Percentiles rank a stretch among this genome's conserved stretches.
phyloP scores from a whole-genome alignment of 2,113 vertebrate genomes.

The Rissa tridactyla region DNA sequence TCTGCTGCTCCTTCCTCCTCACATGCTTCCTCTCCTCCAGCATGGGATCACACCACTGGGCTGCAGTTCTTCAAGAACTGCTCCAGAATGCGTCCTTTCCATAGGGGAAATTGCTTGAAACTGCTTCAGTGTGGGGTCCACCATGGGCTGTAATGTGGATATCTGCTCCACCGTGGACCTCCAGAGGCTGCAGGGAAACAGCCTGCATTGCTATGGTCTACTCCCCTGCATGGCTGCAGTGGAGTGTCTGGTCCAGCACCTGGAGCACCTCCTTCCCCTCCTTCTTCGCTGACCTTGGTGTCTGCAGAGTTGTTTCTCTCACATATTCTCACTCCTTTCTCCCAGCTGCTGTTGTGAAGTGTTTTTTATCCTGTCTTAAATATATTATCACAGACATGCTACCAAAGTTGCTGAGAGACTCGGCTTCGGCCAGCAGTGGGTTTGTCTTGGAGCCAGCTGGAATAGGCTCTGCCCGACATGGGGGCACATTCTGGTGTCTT shows the following conservation, averaged over 20 bases:
- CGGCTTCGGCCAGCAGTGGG: not conserved
- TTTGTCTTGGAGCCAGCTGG: not conserved
- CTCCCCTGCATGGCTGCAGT: not conserved
- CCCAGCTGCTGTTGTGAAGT: not conserved
- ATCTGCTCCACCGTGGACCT: not conserved
- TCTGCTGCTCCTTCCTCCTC: not conserved
- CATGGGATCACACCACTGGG: not conserved
- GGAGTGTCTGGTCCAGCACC: accelerated
- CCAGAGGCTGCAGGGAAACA: not conserved
- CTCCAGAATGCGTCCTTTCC: not conserved
- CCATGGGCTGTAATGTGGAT: too few relatives aligned
- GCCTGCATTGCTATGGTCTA: not conserved
- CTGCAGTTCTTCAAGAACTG: not conserved
- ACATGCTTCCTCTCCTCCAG: not conserved
- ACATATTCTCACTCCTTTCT: not conserved
- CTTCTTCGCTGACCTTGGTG: not conserved
- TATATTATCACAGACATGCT: not conserved
- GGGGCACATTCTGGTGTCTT: not conserved
- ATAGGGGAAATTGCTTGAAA: not conserved
- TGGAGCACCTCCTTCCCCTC: not conserved
- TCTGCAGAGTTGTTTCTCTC: not conserved
- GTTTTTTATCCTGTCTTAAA: not conserved
- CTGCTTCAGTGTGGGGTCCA: not conserved
- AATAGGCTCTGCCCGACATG: not conserved
- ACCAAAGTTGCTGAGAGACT: not conserved